Evolutionary conservation across 2,888 invertebrate genomes (phyloP).

Genomic region (Rhorus exstirpatorius): DNA sequence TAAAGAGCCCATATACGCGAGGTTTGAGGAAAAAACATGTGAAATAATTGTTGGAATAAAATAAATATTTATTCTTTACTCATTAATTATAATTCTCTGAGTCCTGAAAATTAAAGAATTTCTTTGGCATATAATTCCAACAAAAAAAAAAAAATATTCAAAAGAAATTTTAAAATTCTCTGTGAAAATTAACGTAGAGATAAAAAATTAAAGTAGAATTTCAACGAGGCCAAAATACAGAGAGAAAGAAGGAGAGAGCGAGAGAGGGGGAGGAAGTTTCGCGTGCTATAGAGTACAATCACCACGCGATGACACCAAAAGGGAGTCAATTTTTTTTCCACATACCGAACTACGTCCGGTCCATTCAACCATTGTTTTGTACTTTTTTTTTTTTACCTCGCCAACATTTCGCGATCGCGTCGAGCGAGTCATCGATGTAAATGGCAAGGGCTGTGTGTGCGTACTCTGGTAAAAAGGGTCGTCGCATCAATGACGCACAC

Average conservation of each 20-base stretch:
- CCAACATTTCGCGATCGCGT: constrained; percentile 5
- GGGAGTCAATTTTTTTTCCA: constrained; percentile 11
- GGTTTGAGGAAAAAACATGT: too few relatives aligned
- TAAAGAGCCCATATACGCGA: too few relatives aligned
- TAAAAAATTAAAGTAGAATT: constrained; percentile 27
- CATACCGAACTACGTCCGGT: neutral
- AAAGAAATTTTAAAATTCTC: too few relatives aligned
- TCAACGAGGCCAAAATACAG: constrained; percentile 9
- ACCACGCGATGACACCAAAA: neutral
- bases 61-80: too few relatives aligned
- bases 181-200: constrained; percentile 19
- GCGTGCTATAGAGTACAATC: too few relatives aligned
- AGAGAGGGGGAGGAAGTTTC: too few relatives aligned
- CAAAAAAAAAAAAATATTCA: too few relatives aligned
- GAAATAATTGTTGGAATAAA: too few relatives aligned
- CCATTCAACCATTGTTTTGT: constrained; percentile 1
- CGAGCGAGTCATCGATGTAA: neutral
- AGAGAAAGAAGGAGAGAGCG: constrained; percentile 7
- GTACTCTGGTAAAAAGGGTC: constrained; percentile 10
- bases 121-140: too few relatives aligned
- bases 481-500: constrained; percentile 8
- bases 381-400: neutral
- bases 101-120: too few relatives aligned
- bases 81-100: too few relatives aligned
- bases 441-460: neutral